Conservation (phyloP, 2,797 vertebrate genomes). For the Ammospiza maritima region DNA sequence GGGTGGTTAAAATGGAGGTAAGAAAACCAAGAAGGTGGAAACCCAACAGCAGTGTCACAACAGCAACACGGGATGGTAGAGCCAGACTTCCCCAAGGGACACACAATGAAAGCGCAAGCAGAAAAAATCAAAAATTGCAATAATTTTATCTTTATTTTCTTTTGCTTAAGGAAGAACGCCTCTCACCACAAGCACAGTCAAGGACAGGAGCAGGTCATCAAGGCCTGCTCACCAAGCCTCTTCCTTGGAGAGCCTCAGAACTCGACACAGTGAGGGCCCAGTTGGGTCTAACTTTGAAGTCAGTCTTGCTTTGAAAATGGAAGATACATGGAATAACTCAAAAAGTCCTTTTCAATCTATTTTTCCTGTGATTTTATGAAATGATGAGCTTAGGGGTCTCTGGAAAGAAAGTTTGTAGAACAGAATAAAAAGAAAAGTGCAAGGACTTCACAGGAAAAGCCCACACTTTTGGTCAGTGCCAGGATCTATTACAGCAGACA, state of each 20-base stretch:
- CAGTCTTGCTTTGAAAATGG: neutral
- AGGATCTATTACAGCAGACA: neutral
- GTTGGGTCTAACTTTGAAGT: neutral
- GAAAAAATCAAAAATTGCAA: neutral
- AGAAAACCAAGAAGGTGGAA: neutral
- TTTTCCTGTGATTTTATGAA: neutral
- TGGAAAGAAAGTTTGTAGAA: neutral
- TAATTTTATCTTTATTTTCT: neutral
- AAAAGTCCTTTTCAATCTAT: neutral
- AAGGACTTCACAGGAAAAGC: neutral
- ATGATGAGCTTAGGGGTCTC: neutral
- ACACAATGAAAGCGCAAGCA: neutral
- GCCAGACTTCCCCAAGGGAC: neutral
- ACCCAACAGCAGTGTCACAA: neutral
- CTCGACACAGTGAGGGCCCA: neutral
- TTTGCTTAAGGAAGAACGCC: neutral
- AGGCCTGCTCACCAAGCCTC: neutral
- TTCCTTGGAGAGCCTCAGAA: neutral
- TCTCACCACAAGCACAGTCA: fast-evolving
- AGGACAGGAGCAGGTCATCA: neutral
- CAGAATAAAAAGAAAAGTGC: neutral
- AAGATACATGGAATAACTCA: neutral
- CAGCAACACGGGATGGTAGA: neutral
- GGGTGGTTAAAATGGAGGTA: fast-evolving
- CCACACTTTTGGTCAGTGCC: neutral